Percentiles rank a stretch among this genome's conserved stretches.
These are phyloP conservation scores for Oryzias javanicus DNA, from an alignment of 2,113 vertebrate genomes.

Conservation along the genomic window DNA sequence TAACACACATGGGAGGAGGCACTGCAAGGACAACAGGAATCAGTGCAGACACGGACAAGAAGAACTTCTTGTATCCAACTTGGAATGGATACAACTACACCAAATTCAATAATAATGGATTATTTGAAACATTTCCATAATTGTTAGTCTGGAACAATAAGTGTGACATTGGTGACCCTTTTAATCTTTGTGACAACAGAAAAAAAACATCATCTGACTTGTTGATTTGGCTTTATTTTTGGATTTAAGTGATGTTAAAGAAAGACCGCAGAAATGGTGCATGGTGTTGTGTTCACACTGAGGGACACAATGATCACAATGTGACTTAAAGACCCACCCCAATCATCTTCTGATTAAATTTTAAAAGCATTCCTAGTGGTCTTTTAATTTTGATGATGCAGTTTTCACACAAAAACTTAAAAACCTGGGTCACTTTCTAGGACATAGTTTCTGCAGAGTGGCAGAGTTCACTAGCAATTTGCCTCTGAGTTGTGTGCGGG, in stretches of 20 bases:
- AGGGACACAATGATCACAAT: background rate
- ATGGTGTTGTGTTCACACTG: constrained; percentile 2
- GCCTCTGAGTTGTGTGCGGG: too few relatives aligned
- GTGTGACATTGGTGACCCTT: background rate
- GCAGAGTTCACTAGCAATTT: too few relatives aligned
- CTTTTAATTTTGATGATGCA: too few relatives aligned
- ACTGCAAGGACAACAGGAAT: constrained; percentile 39
- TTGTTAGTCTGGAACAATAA: constrained; percentile 16
- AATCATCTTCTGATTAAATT: too few relatives aligned
- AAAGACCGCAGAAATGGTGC: constrained; percentile 19
- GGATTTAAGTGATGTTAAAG: constrained; percentile 7
- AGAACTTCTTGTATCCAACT: background rate
- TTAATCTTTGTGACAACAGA: background rate
- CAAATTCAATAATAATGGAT: background rate
- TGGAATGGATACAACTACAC: background rate
- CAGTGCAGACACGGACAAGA: background rate
- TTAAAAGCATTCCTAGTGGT: too few relatives aligned
- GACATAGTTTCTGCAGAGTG: too few relatives aligned
- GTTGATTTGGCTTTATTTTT: too few relatives aligned
- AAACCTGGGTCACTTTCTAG: too few relatives aligned
- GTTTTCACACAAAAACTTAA: too few relatives aligned
- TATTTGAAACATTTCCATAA: constrained; percentile 8
- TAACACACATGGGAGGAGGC: constrained; percentile 5
- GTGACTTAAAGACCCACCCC: background rate
- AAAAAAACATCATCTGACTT: too few relatives aligned